A percentile compares a stretch with the other conserved stretches of the same genome.
These are phyloP conservation scores for Ennomos fuscantarius DNA, from an alignment of 2,888 invertebrate genomes.

Conservation along the genomic window DNA sequence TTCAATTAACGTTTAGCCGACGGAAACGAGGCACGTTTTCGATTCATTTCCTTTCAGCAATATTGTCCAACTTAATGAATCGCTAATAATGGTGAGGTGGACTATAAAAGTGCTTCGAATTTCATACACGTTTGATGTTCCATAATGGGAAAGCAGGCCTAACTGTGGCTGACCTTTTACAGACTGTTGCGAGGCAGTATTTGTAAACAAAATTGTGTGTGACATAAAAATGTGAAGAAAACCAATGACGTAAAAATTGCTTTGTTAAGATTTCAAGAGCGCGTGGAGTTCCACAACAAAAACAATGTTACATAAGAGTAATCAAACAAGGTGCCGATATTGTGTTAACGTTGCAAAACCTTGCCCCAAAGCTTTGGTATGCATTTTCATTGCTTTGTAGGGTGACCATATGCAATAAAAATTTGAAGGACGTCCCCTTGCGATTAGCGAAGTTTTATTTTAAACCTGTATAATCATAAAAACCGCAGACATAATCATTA, in stretches of 20 bases:
- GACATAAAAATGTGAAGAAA: conserved; percentile 18
- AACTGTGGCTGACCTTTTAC: conserved; percentile 64
- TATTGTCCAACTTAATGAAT: conserved; percentile 59
- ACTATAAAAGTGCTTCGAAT: conserved; percentile 58
- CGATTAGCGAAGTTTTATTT: conserved; percentile 12
- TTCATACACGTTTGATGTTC: conserved; percentile 66
- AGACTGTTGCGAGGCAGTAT: conserved; percentile 48
- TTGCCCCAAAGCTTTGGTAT: conserved; percentile 11
- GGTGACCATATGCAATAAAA: conserved; percentile 27
- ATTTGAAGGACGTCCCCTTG: conserved; percentile 27
- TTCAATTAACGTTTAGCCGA: conserved; percentile 37
- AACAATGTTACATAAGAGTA: conserved; percentile 45
- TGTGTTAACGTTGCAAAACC: conserved; percentile 36
- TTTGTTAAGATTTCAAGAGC: conserved; percentile 25
- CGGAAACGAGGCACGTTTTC: conserved; percentile 67
- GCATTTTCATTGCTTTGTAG: conserved; percentile 29
- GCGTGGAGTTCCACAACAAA: conserved; percentile 44
- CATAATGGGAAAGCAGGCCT: conserved; percentile 62
- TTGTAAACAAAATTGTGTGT: conserved; percentile 65
- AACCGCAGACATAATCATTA: conserved; percentile 23
- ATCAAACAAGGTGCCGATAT: conserved; percentile 43
- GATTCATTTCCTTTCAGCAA: conserved; percentile 72
- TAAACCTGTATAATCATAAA: conserved; percentile 24
- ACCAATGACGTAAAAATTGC: conserved; percentile 8
- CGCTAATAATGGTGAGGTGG: conserved; percentile 60